phyloP scores from a whole-genome alignment of 2,888 invertebrate species.

The Drosophila ezoana region DNA sequence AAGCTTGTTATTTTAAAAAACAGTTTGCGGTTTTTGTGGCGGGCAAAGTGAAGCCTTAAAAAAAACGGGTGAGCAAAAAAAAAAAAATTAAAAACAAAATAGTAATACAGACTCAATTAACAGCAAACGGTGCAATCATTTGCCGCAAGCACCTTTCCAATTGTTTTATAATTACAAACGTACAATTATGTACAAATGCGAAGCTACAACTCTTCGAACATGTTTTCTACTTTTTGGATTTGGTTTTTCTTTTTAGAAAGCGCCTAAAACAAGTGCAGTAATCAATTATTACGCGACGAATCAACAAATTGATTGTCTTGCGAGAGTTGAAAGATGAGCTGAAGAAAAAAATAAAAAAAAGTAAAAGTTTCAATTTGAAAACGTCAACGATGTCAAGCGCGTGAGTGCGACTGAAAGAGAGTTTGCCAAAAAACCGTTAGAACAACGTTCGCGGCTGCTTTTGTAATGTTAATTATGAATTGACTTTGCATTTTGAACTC shows the following conservation, averaged over 20 bases:
- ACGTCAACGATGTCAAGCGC: conserved; percentile 17
- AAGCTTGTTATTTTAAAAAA: conserved; percentile 52
- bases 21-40: conserved; percentile 51
- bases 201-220: conserved; percentile 30
- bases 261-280: conserved; percentile 74
- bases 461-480: conserved; percentile 63
- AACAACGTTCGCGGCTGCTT: conserved; percentile 50
- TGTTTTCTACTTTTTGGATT: conserved; percentile 32
- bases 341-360: conserved; percentile 42
- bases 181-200: conserved; percentile 36
- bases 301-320: conserved; percentile 48
- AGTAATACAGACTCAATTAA: conserved; percentile 44
- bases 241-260: conserved; percentile 62
- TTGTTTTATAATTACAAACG: conserved; percentile 62
- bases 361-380: conserved; percentile 51
- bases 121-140: conserved; percentile 45
- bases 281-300: conserved; percentile 72
- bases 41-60: conserved; percentile 55
- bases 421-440: conserved; percentile 67
- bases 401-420: not conserved
- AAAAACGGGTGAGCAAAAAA: conserved; percentile 1
- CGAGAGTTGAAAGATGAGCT: conserved; percentile 26
- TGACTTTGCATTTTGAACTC: conserved; percentile 21
- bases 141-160: conserved; percentile 66
- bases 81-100: not conserved